phyloP scores from a whole-genome alignment of 2,888 invertebrate genomes.

The Catotricha subobsoleta region DNA sequence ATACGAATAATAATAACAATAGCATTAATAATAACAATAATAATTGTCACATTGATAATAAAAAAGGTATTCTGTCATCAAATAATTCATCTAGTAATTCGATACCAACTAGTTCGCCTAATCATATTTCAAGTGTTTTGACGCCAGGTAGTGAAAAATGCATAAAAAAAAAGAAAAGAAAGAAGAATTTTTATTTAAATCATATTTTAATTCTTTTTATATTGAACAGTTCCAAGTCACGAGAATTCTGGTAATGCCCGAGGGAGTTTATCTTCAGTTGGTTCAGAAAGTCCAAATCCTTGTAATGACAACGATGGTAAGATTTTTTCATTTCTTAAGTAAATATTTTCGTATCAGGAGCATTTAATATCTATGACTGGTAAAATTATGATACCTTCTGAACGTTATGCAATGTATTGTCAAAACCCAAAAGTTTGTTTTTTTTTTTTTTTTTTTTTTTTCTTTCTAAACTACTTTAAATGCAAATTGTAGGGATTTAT shows the following conservation, averaged over 20 bases:
- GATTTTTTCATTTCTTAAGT: conserved; percentile 2
- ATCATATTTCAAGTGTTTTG: conserved; percentile 15
- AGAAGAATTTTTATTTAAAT: neutral
- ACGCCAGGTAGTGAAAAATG: conserved; percentile 7
- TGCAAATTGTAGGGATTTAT: conserved; percentile 8
- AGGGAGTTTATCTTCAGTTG: conserved; percentile 28
- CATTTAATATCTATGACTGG: neutral
- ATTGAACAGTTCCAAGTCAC: conserved; percentile 6
- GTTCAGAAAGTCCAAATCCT: conserved; percentile 26
- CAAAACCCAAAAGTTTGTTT: neutral
- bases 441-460: neutral
- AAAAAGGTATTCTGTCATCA: conserved; percentile 8
- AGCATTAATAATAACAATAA: conserved; percentile 7
- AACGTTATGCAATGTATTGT: too few relatives aligned
- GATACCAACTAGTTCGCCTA: conserved; percentile 26
- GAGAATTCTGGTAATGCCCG: conserved; percentile 25
- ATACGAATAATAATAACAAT: conserved; percentile 17
- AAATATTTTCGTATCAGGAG: neutral
- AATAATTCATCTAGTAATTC: conserved; percentile 22
- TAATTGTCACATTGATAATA: conserved; percentile 7
- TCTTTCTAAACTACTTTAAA: conserved; percentile 6
- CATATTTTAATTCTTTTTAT: neutral
- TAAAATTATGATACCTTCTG: neutral
- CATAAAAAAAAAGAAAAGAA: too few relatives aligned
- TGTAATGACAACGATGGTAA: conserved; percentile 28